A percentile compares a stretch with the other conserved stretches of the same genome.
These are phyloP conservation scores for Acrocyrtus sp. DNA, from an alignment of 2,888 invertebrate genomes.

Conservation along the genomic window DNA sequence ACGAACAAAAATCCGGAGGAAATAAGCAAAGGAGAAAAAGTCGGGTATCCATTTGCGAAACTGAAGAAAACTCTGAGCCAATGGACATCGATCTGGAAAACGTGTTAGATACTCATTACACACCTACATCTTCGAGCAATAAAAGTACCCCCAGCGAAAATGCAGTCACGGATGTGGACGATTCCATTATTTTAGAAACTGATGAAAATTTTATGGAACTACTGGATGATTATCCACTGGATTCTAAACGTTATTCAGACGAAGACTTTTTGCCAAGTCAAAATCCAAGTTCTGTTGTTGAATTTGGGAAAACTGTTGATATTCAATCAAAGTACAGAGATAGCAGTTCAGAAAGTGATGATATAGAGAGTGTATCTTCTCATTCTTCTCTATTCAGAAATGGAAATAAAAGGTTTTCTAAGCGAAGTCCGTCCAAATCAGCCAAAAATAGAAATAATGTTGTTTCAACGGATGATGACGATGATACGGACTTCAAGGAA, in stretches of 20 bases:
- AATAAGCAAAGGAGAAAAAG: slow-evolving; percentile 13
- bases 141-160: too few relatives aligned
- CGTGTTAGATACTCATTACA: too few relatives aligned
- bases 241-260: background rate
- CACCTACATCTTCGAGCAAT: too few relatives aligned
- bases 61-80: slow-evolving; percentile 12
- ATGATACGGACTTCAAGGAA: slow-evolving; percentile 8
- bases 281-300: background rate
- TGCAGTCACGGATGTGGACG: too few relatives aligned
- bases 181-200: too few relatives aligned
- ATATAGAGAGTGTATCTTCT: background rate
- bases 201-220: slow-evolving; percentile 8
- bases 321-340: too few relatives aligned
- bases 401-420: background rate
- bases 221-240: background rate
- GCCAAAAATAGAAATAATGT: background rate
- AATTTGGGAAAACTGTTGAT: slow-evolving; percentile 28
- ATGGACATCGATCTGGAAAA: slow-evolving; percentile 18
- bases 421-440: background rate
- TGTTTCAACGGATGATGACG: slow-evolving; percentile 17
- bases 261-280: slow-evolving; percentile 35
- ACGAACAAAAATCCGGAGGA: slow-evolving; percentile 36
- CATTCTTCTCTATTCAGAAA: background rate
- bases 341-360: slow-evolving; percentile 1
- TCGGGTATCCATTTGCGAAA: too few relatives aligned